Base-by-base conservation (phyloP, 2,888 invertebrate species). In the Isotomurus palustris region DNA sequence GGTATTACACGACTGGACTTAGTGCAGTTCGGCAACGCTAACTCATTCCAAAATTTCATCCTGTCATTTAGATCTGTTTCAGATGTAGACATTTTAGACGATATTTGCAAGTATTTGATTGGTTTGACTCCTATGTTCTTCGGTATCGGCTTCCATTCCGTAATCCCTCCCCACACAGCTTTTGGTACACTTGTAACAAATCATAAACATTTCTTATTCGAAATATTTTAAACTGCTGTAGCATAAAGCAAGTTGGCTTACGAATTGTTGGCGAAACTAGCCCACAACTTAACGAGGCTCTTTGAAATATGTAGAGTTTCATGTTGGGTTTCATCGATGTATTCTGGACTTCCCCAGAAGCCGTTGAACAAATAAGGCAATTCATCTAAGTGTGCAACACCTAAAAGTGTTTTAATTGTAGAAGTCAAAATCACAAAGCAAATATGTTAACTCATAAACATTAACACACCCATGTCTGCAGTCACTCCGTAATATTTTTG, bases 321-420 rank as follows among this genome's bases (percentile, higher is more conserved):
- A 10, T 24, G 28, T 21, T 50, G 28, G 8, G n/a, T 22, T n/a
- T 43, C 49, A 3, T 45, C 55, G 14, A 44, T 51, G 22, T 55
- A 55, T 27, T 59, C 59, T 1, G 55, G 53, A 3, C 51, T 29
- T n/a, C 51, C 55, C 3, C n/a, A 38, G n/a, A 36, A 32, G 32
- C 55, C 59, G 19, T 50, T 51, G 22, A 55, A 59, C 22, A 51
- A 29, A 38, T 59, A 59, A 19, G 45, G 55, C 21, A 59, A n/a
- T 2, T 59, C 59, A 29, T 59, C 59, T 35, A 44, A 43, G 28
- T 58, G 58, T 6, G 22, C 21, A 8, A 58, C 41, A 3, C 58
- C 58, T 58, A 10, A 48, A 28, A 48, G 14, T 32, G 29, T 48
- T 48, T 17, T 17, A 28, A 29, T 5, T 32, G 10, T 12, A 14